Base-by-base conservation (phyloP, 2,113 vertebrate species). In the Forbesichthys papilliferus region DNA sequence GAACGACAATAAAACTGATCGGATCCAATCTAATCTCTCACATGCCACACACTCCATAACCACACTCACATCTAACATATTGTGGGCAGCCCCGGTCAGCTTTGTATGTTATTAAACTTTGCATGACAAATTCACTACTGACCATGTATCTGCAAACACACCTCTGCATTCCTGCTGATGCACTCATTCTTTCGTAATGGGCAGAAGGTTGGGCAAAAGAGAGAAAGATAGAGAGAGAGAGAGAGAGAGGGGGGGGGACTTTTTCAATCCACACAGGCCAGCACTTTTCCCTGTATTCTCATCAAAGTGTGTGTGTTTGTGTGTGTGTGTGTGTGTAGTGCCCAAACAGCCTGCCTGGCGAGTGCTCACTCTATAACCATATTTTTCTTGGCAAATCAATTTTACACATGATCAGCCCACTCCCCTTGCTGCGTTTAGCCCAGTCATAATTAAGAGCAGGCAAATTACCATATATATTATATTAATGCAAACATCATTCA, bases 391-490 rank as follows among this genome's bases (percentile, higher is more conserved):
- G 95, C 96, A 96, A 98, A 99, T 99, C 98, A 99, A 99, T 99
- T 98, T 99, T 98, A 98, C 97, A 99, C 97, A 98, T 99, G 97
- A 99, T 98, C 97, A 98, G 97, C 96, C 96, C 95, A 97, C 96
- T 96, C 96, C 95, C 95, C 95, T 95, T 83, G 95, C 95, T 90
- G 94, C 94, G 94, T 94, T 95, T 94, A 95, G 96, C 95, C 96
- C 96, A 93, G 95, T 93, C 95, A 96, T 99, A 98, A 99, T 99
- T 99, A 99, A 99, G 98, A 97, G 96, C 93, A 95, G 87, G 86
- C 95, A 97, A 98, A 98, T 99, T 99, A 98, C 95, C 98, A 99
- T 99, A 98, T 99, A 99, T 99, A 99, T 99, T 98, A 99, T 99
- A 99, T 99, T 99, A 99, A 99, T 98, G 97, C 98, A 99, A 98